Percentiles rank a stretch among this genome's conserved stretches.
phyloP scores from a whole-genome alignment of 2,113 vertebrate species.

The Dermatemys mawii region DNA sequence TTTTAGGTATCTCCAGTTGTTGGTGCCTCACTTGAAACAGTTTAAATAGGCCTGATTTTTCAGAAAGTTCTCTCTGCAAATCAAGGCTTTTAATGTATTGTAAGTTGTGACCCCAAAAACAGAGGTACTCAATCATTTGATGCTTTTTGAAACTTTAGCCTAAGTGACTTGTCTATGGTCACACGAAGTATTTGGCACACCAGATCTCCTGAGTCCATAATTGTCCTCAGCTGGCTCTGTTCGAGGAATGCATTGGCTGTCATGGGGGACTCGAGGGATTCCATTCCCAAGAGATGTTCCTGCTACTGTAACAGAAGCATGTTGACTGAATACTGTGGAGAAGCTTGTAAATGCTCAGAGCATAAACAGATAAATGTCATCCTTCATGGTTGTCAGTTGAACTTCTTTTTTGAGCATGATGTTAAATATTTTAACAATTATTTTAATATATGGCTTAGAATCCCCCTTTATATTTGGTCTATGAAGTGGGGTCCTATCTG shows the following conservation, averaged over 20 bases:
- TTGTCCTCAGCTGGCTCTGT: background rate
- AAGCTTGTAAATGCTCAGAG: slow-evolving; percentile 42
- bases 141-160: slow-evolving; percentile 36
- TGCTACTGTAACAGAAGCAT: slow-evolving; percentile 36
- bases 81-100: background rate
- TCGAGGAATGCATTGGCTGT: background rate
- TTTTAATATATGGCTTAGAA: background rate
- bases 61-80: slow-evolving; percentile 18
- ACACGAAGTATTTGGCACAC: background rate
- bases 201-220: background rate
- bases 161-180: slow-evolving; percentile 32
- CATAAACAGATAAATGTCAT: background rate
- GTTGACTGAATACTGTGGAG: slow-evolving; percentile 29
- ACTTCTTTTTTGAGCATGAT: background rate
- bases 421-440: background rate
- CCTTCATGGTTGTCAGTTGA: background rate
- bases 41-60: background rate
- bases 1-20: background rate
- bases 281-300: slow-evolving; percentile 45
- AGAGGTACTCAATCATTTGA: slow-evolving; percentile 31
- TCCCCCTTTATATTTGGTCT: background rate
- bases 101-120: background rate
- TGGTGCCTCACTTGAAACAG: background rate
- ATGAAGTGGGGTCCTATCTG: background rate
- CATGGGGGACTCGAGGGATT: slow-evolving; percentile 43